Base-by-base conservation (phyloP, 2,888 invertebrate species). In the Phania funesta region DNA sequence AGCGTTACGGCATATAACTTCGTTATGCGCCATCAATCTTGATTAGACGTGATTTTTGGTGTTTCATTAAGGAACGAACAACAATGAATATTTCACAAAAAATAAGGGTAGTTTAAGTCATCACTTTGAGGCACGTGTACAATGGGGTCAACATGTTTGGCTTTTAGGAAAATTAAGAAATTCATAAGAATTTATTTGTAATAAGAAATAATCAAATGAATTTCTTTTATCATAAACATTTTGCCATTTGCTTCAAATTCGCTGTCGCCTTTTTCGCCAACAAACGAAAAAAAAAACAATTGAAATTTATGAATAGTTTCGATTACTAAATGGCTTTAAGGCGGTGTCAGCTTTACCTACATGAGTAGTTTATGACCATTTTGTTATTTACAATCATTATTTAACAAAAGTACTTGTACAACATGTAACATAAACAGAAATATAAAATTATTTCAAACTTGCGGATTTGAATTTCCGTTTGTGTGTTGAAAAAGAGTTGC, bases 21-120 rank as follows among this genome's bases (percentile, higher is more conserved):
- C 86, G 90, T 90, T 90, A 88, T 89, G 88, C 87, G 85, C 90
- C 87, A 90, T 90, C 90, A 90, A 90, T 90, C 90, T 90, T 90
- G 90, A 90, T 90, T 90, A 90, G 88, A 88, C 85, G 88, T 90
- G 90, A 90, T 90, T 90, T 90, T 87, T 86, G 87, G 78, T 82
- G 48, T 78, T 78, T 82, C 68, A 78, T 78, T 78, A 68, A 46
- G 5, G 52, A 50, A 70, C 38, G 56, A 41, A 48, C 29, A 58
- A 60, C 20, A 60, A 64, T 41, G 50, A 58, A 52, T 20, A 35
- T 50, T 58, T 50, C 60, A 48, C 35, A 16, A 20, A 13, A 46
- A 67, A 52, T 58, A 64, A 67, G 78, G 81, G 81, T 77, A 13
- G 54, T 6, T 82, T 52, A 26, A 22, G 4, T 6, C 18, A 71